Conservation (phyloP, 2,113 vertebrate species). For the Ondatra zibethicus region DNA sequence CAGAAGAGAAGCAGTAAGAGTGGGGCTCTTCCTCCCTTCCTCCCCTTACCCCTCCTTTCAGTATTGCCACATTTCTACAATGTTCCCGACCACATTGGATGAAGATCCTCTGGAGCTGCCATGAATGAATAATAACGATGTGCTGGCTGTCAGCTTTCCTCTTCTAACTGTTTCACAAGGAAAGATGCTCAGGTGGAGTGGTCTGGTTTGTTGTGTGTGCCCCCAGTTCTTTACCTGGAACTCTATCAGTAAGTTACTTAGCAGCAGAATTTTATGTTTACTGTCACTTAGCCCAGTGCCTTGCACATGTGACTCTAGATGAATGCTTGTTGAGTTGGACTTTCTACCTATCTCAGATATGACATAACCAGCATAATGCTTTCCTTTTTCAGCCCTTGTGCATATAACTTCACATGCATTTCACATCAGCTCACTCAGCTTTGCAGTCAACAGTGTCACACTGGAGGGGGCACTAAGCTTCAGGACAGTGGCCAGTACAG, state of each 20-base stretch:
- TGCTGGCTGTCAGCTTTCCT: neutral
- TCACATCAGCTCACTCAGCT: neutral
- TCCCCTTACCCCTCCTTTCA: neutral
- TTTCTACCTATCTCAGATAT: neutral
- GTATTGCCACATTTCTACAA: constrained; percentile 36
- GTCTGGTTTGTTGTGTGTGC: constrained; percentile 5
- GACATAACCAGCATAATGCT: constrained; percentile 6
- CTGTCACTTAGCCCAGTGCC: constrained; percentile 67
- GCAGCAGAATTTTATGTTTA: constrained; percentile 26
- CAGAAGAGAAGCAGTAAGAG: neutral
- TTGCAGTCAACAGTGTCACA: neutral
- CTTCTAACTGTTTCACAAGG: constrained; percentile 6
- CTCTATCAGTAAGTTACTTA: constrained; percentile 41
- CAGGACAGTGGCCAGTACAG: neutral
- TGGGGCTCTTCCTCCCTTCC: neutral
- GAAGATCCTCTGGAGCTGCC: constrained; percentile 42
- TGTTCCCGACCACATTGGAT: constrained; percentile 1
- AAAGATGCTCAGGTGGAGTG: constrained; percentile 51
- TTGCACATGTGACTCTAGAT: constrained; percentile 47
- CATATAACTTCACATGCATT: neutral
- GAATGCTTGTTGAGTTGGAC: constrained; percentile 30
- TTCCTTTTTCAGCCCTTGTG: neutral
- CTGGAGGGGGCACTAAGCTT: neutral
- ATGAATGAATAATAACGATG: neutral
- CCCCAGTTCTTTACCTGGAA: constrained; percentile 41